Evolutionary conservation across 2,113 vertebrate genomes (phyloP).

Genomic region (Prinia subflava): DNA sequence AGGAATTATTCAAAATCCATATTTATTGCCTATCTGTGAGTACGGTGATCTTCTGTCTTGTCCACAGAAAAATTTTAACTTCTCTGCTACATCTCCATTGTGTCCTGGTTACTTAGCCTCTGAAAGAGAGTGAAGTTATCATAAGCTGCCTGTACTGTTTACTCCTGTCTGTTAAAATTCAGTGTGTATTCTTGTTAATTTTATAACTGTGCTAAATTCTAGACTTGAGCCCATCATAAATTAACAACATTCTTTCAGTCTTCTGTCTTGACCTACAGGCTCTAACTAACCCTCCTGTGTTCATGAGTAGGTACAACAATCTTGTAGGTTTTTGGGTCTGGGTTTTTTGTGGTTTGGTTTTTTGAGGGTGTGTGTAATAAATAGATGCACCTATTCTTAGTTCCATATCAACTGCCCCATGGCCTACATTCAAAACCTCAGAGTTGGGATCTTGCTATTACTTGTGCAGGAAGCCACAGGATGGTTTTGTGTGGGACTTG

Average conservation of each 20-base stretch:
- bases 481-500: not conserved
- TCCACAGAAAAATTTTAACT: not conserved
- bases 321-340: not conserved
- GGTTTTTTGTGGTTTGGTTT: not conserved
- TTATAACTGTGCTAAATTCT: not conserved
- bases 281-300: not conserved
- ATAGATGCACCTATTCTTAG: constrained; percentile 1
- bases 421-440: not conserved
- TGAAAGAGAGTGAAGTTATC: not conserved
- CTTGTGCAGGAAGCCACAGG: not conserved
- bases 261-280: not conserved
- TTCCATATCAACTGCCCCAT: not conserved
- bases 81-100: not conserved
- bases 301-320: not conserved
- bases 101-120: not conserved
- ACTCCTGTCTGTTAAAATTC: not conserved
- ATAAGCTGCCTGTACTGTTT: not conserved
- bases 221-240: not conserved
- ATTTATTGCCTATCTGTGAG: not conserved
- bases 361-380: not conserved
- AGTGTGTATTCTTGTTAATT: not conserved
- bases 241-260: not conserved
- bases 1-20: not conserved
- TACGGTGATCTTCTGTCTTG: not conserved
- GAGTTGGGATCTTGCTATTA: not conserved